phyloP scores from a whole-genome alignment of 2,113 vertebrate genomes.

The Centropristis striata region DNA sequence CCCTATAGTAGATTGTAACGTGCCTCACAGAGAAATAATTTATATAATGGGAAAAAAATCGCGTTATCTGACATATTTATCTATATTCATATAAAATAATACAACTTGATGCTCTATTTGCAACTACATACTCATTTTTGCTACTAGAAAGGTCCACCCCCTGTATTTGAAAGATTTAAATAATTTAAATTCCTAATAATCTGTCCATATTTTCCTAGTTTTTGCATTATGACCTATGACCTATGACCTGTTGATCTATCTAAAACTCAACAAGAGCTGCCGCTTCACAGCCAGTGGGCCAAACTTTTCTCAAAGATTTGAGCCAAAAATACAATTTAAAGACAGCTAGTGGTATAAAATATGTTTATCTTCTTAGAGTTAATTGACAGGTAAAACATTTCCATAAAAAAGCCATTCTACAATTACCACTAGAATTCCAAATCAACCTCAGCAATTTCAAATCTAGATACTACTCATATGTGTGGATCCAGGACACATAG shows the following conservation, averaged over 20 bases:
- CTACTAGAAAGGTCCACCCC: too few species aligned
- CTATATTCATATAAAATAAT: too few species aligned
- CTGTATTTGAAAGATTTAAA: not conserved
- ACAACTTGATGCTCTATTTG: not conserved
- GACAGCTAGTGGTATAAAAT: not conserved
- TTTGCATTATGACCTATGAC: not conserved
- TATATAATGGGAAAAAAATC: not conserved
- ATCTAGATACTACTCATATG: not conserved
- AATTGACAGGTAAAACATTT: not conserved
- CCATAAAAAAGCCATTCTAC: not conserved
- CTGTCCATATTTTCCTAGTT: not conserved
- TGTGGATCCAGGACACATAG: slow-evolving; percentile 9
- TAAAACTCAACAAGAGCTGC: not conserved
- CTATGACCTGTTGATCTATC: not conserved
- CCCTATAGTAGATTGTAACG: not conserved
- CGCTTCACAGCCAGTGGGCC: not conserved
- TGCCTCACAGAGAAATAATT: not conserved
- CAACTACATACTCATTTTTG: not conserved
- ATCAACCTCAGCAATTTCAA: not conserved
- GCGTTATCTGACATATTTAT: not conserved
- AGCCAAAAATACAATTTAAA: not conserved
- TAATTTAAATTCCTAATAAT: not conserved
- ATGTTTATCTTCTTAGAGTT: not conserved
- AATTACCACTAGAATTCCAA: not conserved
- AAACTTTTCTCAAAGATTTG: not conserved